phyloP scores from a whole-genome alignment of 2,888 invertebrate species.

The Keiferia lycopersicella region DNA sequence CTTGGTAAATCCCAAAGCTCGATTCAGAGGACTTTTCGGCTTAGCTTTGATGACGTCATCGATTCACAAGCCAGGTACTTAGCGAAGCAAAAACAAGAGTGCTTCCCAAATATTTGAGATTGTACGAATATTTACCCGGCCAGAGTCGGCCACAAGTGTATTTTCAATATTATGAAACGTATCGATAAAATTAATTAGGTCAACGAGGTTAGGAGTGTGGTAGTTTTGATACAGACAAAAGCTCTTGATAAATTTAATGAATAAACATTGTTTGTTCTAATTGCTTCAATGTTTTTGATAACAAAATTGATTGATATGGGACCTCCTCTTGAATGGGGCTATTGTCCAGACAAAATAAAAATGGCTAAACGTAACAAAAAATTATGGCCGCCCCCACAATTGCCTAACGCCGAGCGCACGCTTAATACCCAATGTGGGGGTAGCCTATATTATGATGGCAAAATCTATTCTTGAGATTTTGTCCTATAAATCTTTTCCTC shows the following conservation, averaged over 20 bases:
- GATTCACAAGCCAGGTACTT: not conserved
- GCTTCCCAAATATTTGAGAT: not conserved
- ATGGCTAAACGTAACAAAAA: no score
- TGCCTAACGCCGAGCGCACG: no score
- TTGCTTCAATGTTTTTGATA: not conserved
- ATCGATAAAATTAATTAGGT: slow-evolving; percentile 1
- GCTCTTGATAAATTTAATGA: not conserved
- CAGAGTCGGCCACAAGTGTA: not conserved
- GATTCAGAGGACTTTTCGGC: not conserved
- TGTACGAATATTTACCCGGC: not conserved
- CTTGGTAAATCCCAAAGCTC: slow-evolving; percentile 1
- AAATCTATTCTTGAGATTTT: no score
- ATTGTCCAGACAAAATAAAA: no score
- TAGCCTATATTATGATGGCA: no score
- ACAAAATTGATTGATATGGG: no score
- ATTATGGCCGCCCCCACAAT: no score
- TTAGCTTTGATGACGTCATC: slow-evolving; percentile 9
- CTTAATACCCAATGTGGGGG: no score
- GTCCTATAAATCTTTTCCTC: no score
- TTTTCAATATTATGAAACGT: not conserved
- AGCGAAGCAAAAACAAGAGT: not conserved
- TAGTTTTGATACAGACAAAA: not conserved
- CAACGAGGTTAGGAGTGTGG: not conserved
- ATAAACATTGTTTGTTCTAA: not conserved
- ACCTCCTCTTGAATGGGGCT: no score